phyloP scores from a whole-genome alignment of 2,113 vertebrate species.

The Puffinus mauretanicus region DNA sequence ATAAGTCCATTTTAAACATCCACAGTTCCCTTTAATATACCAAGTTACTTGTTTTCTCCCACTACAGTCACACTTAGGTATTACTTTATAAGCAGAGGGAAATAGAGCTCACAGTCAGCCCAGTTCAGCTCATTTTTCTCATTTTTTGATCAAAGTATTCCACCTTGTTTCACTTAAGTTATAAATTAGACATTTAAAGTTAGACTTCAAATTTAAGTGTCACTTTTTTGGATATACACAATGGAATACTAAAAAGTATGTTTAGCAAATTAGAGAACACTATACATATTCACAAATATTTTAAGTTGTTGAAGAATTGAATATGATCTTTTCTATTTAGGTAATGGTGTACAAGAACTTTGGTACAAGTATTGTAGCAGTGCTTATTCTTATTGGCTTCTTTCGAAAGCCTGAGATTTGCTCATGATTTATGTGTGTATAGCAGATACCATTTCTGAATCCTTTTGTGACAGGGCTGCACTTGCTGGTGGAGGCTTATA shows the following conservation, averaged over 20 bases:
- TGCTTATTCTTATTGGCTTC: not conserved
- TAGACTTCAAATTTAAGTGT: not conserved
- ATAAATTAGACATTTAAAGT: not conserved
- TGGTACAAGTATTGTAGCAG: not conserved
- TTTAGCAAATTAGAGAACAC: not conserved
- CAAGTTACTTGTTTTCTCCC: not conserved
- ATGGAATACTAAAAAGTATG: not conserved
- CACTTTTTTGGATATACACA: not conserved
- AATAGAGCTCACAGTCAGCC: not conserved
- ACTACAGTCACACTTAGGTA: not conserved
- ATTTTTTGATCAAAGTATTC: not conserved
- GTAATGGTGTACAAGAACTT: not conserved
- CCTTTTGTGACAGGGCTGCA: not conserved
- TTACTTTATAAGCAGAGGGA: not conserved
- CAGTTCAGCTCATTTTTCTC: not conserved
- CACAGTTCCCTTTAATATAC: not conserved
- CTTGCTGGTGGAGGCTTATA: slow-evolving; percentile 73
- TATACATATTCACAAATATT: not conserved
- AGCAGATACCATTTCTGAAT: not conserved
- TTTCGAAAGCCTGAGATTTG: not conserved
- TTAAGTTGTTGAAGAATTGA: not conserved
- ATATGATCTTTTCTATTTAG: not conserved
- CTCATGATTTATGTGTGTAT: not conserved
- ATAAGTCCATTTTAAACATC: not conserved
- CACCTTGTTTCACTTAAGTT: not conserved